Evolutionary conservation across 2,113 vertebrate genomes (phyloP), one percentile per base, ranked within the genome.

Genomic region (Salvelinus fontinalis): DNA sequence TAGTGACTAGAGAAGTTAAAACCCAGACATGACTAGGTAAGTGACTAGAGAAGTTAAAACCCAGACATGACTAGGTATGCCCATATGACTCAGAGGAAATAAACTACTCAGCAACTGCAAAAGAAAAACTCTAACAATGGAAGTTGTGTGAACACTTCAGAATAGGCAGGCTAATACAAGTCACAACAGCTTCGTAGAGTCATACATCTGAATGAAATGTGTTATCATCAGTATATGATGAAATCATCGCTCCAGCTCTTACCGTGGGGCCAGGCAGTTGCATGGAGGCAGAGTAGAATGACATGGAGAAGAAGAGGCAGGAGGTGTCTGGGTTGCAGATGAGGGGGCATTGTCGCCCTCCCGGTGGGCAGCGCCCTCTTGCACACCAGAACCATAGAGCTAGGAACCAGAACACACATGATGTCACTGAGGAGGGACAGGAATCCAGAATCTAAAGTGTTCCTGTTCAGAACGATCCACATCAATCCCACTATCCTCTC

Each of bases 251-350:
- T 71, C 59, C 18, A 75, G 31, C 18, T 83, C 88, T 87, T 71
- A 92, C 89, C 83, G 65, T 71, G 60, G 72, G 85, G 81, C 88
- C 86, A 87, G 48, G 83, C 75, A 34, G 65, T 78, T 31, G 48
- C 74, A 69, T 68, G 48, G 1, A 86, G 65, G 71, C 68, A 84
- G 34, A 88, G 44, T 70, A 82, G 80, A 20, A 90, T 73, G 44
- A 89, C 27, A 48, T 67, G 75, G 49, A 85, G 54, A 70, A 77
- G 34, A 77, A 85, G 44, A 59, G 24, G 75, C 27, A 62, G 59
- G 59, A 89, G 81, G 68, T 13, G 80, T 73, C 69, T 67, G 14
- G 69, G 67, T 14, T 75, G 74, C 72, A 71, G 49, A 66, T 9
- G 5, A 68, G 5, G 9, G 44, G 51, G 54, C 18, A 51, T 3